phyloP scores from a whole-genome alignment of 2,113 vertebrate species.

The Mirza zaza region DNA sequence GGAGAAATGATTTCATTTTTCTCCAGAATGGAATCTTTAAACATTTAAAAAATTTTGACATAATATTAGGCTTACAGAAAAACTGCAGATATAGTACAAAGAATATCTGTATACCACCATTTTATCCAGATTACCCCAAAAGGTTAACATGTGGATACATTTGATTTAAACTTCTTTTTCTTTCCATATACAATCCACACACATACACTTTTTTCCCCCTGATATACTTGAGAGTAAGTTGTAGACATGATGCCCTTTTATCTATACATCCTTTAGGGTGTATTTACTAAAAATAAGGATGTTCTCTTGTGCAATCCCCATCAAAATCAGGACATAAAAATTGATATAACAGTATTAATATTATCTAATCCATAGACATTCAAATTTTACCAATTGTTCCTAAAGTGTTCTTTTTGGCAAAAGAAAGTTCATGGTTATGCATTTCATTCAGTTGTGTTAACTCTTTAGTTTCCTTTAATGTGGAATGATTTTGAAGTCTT shows the following conservation, averaged over 20 bases:
- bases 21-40: background rate
- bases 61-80: conserved; percentile 43
- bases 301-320: background rate
- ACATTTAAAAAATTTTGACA: background rate
- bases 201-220: background rate
- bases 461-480: conserved; percentile 35
- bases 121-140: background rate
- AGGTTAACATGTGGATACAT: background rate
- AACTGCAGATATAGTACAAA: background rate
- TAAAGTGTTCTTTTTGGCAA: background rate
- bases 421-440: background rate
- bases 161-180: conserved; percentile 34
- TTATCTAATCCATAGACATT: background rate
- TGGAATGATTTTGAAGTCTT: background rate
- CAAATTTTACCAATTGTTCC: background rate
- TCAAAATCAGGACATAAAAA: conserved; percentile 20
- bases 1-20: background rate
- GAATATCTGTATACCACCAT: background rate
- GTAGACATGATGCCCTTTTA: background rate
- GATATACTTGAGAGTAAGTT: background rate
- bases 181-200: background rate
- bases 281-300: background rate
- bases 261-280: background rate
- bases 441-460: background rate
- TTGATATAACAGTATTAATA: background rate